Evolutionary conservation across 2,797 vertebrate species (phyloP).

Genomic region (Botia almorhae): DNA sequence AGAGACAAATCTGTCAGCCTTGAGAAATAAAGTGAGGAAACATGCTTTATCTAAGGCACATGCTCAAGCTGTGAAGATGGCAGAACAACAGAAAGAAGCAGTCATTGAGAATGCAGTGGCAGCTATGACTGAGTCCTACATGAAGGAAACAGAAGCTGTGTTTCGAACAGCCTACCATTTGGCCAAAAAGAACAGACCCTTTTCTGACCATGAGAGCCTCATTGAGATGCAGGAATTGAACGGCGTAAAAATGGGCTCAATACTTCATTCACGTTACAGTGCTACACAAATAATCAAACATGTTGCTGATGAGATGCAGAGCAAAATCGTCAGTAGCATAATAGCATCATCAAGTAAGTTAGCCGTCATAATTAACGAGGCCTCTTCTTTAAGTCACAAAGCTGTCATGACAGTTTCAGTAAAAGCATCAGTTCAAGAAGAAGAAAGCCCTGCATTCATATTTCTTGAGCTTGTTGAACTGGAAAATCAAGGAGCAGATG

Average conservation of each 20-base stretch:
- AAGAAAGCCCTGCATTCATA: constrained; percentile 2
- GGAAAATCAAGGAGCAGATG: constrained; percentile 11
- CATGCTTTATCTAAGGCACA: too few relatives aligned
- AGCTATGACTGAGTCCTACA: constrained; percentile 35
- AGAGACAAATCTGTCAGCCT: too few relatives aligned
- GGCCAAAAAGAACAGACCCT: constrained; percentile 36
- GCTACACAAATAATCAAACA: not conserved
- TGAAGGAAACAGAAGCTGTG: constrained; percentile 45
- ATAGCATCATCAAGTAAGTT: constrained; percentile 35
- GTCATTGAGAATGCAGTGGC: constrained; percentile 31
- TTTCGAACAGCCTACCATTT: constrained; percentile 47
- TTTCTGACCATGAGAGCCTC: constrained; percentile 37
- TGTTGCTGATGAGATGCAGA: not conserved
- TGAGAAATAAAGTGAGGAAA: too few relatives aligned
- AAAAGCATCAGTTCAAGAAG: constrained; percentile 44
- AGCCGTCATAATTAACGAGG: constrained; percentile 38
- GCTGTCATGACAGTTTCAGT: constrained; percentile 42
- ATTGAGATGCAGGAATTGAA: constrained; percentile 27
- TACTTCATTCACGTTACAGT: too few relatives aligned
- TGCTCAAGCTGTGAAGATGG: too few relatives aligned
- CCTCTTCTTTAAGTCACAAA: constrained; percentile 41
- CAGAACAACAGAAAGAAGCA: constrained; percentile 5
- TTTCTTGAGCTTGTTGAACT: not conserved
- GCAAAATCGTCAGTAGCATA: not conserved
- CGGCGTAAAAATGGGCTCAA: too few relatives aligned